These are phyloP conservation scores for Chaetophractus vellerosus DNA, from an alignment of 2,797 vertebrate species.

Conservation along the genomic window DNA sequence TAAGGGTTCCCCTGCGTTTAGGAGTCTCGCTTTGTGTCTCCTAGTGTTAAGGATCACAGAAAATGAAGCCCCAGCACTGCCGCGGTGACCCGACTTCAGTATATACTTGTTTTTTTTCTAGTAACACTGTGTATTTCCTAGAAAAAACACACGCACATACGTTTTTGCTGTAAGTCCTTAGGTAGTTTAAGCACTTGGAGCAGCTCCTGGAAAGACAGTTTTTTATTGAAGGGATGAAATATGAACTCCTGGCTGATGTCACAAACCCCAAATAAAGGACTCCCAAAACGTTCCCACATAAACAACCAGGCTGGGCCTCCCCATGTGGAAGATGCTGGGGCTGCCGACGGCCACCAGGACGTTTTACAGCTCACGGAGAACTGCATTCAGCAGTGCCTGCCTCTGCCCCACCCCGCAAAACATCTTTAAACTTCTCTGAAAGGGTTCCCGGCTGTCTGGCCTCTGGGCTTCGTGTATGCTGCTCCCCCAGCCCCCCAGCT, in stretches of 20 bases:
- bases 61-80: not conserved
- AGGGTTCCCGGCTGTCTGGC: too few relatives aligned
- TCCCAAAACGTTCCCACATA: not conserved
- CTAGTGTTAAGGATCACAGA: not conserved
- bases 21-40: not conserved
- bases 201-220: slow-evolving; percentile 55
- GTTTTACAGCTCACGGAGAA: not conserved
- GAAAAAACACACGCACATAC: not conserved
- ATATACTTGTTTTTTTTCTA: not conserved
- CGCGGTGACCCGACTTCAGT: not conserved
- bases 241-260: not conserved
- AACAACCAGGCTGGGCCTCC: not conserved
- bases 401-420: too few relatives aligned
- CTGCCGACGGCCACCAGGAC: not conserved
- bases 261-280: not conserved
- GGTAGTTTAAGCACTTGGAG: not conserved
- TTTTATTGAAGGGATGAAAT: not conserved
- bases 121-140: not conserved
- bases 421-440: not conserved
- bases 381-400: too few relatives aligned
- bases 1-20: not conserved
- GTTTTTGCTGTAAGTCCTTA: not conserved
- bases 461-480: too few relatives aligned
- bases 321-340: fast-evolving
- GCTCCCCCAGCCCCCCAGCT: too few relatives aligned